phyloP scores from a whole-genome alignment of 2,797 vertebrate species.

The Huso huso region DNA sequence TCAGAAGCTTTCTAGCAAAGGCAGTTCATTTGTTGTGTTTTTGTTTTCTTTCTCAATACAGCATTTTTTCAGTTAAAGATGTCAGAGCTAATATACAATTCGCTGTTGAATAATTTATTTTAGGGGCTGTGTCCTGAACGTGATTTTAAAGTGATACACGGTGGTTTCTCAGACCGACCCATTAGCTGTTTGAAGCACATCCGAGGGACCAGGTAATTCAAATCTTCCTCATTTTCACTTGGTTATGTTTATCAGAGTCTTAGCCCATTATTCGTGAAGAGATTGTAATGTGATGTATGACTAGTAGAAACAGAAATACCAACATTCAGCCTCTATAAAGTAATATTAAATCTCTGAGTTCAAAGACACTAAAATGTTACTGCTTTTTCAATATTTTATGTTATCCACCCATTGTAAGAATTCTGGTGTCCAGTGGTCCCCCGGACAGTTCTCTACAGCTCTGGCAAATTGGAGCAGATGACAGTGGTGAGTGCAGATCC shows the following conservation, averaged over 20 bases:
- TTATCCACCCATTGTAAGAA: slow-evolving; percentile 43
- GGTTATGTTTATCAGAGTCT: no score
- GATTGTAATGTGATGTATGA: neutral
- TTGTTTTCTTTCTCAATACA: slow-evolving; percentile 11
- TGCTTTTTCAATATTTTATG: neutral
- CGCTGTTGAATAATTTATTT: slow-evolving; percentile 11
- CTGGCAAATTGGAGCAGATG: slow-evolving; percentile 71
- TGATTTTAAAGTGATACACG: slow-evolving; percentile 81
- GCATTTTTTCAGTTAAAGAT: no score
- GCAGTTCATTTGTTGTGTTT: neutral
- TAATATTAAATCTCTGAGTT: no score
- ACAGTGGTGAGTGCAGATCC: slow-evolving; percentile 60
- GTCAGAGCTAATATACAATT: no score
- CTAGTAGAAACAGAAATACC: no score
- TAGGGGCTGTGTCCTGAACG: slow-evolving; percentile 83
- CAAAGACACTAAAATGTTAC: neutral
- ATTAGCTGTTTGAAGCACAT: slow-evolving; percentile 65
- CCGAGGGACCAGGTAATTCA: slow-evolving; percentile 66
- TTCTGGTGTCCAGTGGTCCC: slow-evolving; percentile 69
- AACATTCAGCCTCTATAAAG: no score
- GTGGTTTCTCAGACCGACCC: slow-evolving; percentile 68
- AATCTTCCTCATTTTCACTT: neutral
- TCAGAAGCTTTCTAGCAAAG: no score
- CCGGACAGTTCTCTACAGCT: slow-evolving; percentile 57
- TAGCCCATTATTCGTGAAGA: no score